phyloP scores from a whole-genome alignment of 2,888 invertebrate genomes.

The Dendrolimus houi region DNA sequence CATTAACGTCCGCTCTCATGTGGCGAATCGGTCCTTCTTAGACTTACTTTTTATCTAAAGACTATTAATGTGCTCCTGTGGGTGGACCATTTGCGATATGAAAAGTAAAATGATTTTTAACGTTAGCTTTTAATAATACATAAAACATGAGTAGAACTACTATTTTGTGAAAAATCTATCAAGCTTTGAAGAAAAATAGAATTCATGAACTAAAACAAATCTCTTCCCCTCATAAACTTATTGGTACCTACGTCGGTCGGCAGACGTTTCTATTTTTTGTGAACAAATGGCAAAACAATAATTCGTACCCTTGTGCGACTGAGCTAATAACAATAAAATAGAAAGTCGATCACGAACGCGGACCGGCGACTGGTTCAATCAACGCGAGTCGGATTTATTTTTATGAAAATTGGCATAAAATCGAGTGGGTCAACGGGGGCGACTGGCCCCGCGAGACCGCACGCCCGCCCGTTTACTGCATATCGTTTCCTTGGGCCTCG shows the following conservation, averaged over 20 bases:
- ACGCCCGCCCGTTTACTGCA: conserved; percentile 75
- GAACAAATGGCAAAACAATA: conserved; percentile 73
- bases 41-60: too few relatives aligned
- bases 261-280: conserved; percentile 48
- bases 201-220: neutral
- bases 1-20: conserved; percentile 25
- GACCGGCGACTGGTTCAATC: conserved; percentile 73
- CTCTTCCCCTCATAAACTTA: neutral
- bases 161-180: too few relatives aligned
- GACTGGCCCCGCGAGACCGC: conserved; percentile 68
- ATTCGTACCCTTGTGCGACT: conserved; percentile 68
- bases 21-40: conserved; percentile 13
- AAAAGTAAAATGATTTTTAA: too few relatives aligned
- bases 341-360: conserved; percentile 65
- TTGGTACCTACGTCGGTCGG: conserved; percentile 12
- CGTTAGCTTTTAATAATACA: too few relatives aligned
- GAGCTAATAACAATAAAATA: conserved; percentile 76
- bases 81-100: too few relatives aligned
- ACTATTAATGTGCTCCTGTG: too few relatives aligned
- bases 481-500: conserved; percentile 58
- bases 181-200: too few relatives aligned
- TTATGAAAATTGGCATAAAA: conserved; percentile 77
- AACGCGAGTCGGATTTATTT: conserved; percentile 74
- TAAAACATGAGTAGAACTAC: too few relatives aligned
- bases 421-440: conserved; percentile 66